phyloP scores from a whole-genome alignment of 2,888 invertebrate species.

The Nezara viridula region DNA sequence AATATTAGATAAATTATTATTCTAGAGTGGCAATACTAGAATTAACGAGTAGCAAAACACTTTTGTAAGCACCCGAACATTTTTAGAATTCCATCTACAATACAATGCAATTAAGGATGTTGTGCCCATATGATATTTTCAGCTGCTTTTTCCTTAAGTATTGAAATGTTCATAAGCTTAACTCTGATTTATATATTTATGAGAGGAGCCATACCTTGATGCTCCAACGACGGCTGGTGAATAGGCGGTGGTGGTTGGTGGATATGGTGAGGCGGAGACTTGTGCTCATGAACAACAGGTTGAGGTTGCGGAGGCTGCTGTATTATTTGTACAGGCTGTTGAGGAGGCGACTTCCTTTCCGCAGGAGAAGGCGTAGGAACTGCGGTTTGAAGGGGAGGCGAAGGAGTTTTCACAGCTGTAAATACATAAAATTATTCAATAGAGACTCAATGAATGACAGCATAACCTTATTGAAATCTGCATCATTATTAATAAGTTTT shows the following conservation, averaged over 20 bases:
- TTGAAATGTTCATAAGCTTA: no score
- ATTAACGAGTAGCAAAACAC: not conserved
- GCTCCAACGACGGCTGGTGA: conserved; percentile 51
- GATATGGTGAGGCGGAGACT: conserved; percentile 6
- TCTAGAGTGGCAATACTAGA: no score
- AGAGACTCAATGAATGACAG: not conserved
- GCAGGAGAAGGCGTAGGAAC: conserved; percentile 43
- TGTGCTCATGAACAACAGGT: conserved; percentile 32
- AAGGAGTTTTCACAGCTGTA: conserved; percentile 42
- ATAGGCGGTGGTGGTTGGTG: conserved; percentile 59
- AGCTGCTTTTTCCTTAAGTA: no score
- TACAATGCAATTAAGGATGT: no score
- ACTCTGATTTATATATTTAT: no score
- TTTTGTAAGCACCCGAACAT: no score
- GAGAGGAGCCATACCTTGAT: conserved; percentile 19
- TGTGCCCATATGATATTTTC: no score
- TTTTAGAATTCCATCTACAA: no score
- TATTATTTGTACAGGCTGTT: conserved; percentile 49
- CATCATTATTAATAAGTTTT: no score
- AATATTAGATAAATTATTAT: no score
- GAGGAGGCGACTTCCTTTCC: not conserved
- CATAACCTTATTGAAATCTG: no score
- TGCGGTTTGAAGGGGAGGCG: conserved; percentile 1
- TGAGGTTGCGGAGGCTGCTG: conserved; percentile 39
- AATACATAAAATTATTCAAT: not conserved